Evolutionary conservation across 2,113 vertebrate species (phyloP), one percentile per base, ranked within the genome.

Genomic region (Parus major): DNA sequence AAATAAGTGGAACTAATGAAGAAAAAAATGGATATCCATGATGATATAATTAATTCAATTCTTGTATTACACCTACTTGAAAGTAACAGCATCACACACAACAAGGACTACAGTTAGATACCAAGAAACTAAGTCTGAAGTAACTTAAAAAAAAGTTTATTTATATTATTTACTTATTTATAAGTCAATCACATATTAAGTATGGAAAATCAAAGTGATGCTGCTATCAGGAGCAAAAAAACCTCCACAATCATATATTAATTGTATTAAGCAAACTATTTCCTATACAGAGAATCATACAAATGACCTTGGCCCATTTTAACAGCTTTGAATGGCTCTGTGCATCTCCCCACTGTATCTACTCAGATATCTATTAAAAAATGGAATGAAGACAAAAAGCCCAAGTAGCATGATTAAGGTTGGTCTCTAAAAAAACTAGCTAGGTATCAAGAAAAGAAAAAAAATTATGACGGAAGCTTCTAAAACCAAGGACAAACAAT

Each of bases 241-340:
- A 0, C 0, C 5, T 7, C 22, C 9, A 17, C 8, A 65, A 61
- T n/a, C 20, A 10, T 7, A 10, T 7, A 25, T 4, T 39, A 39
- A 39, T 39, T 11, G 5, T 17, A 69, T 27, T 42, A 35, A 29
- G 6, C 8, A 84, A 92, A 53, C 28, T 61, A 64, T 7, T 70
- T 73, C 31, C 65, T n/a, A 60, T 42, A 60, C 10, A 77, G 25
- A 27, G 3, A 84, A n/a, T 3, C 18, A 64, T 3, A 56, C 27
- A 81, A 70, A 44, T 12, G 91, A 31, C 18, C 36, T 21, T 21
- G 7, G 23, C 8, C 19, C 35, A 44, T 41, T 82, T 65, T n/a
- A 80, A 14, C 39, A 71, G 52, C 42, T 76, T 41, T 53, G 27
- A 70, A 75, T 0, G 17, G 4, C 23, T 28, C 15, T 81, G 49